Evolutionary conservation across 2,888 invertebrate species (phyloP).

Genomic region (Dichetophora obliterata): DNA sequence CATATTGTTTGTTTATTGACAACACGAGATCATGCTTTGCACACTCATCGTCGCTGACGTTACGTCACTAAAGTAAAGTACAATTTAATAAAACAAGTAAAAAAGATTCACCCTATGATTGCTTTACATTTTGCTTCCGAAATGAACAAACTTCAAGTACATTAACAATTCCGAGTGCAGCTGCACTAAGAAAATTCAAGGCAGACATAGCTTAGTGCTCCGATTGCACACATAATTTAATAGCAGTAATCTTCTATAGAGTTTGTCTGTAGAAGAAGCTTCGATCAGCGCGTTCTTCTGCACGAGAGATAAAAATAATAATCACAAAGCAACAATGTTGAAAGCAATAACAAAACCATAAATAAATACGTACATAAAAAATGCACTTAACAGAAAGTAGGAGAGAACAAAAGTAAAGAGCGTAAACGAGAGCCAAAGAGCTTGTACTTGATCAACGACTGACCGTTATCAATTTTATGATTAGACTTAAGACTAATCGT

Average conservation of each 20-base stretch:
- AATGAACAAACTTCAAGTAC: neutral
- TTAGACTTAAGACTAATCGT: neutral
- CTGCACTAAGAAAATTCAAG: slow-evolving; percentile 3
- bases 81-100: slow-evolving; percentile 12
- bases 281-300: neutral
- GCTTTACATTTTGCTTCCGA: neutral
- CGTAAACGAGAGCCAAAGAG: neutral
- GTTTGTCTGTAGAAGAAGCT: neutral
- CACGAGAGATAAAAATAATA: neutral
- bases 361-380: neutral
- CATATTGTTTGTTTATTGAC: too few relatives aligned
- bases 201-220: neutral
- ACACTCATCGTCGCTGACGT: neutral
- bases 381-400: neutral
- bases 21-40: too few relatives aligned
- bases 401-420: neutral
- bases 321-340: neutral
- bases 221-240: neutral
- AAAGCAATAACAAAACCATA: neutral
- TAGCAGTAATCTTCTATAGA: neutral
- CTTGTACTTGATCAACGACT: neutral
- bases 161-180: slow-evolving; percentile 25
- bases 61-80: neutral
- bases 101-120: neutral
- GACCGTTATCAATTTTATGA: slow-evolving; percentile 28